Conservation (phyloP, 2,113 vertebrate genomes). For the Cynocephalus volans region DNA sequence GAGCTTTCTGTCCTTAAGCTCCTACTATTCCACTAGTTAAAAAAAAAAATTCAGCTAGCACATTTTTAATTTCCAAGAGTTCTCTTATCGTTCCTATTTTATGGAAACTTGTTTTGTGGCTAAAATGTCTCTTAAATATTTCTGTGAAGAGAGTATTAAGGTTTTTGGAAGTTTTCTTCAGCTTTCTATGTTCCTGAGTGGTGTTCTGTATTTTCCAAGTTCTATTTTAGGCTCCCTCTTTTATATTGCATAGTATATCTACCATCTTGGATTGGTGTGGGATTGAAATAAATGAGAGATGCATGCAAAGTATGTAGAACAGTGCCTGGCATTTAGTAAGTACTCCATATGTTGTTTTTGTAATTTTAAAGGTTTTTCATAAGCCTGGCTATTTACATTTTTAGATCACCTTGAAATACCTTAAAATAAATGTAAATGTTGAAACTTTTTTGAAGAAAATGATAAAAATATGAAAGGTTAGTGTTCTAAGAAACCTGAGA, state of each 20-base stretch:
- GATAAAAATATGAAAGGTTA: background rate
- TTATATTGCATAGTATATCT: background rate
- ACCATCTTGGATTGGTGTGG: background rate
- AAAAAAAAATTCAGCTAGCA: background rate
- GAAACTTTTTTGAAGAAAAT: background rate
- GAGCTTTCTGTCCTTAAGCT: background rate
- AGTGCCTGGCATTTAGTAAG: background rate
- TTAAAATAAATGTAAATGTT: background rate
- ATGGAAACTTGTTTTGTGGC: background rate
- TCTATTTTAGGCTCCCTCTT: background rate
- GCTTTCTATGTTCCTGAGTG: background rate
- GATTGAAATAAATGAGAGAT: background rate
- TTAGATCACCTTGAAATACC: background rate
- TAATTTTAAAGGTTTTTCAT: constrained; percentile 25
- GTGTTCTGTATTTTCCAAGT: background rate
- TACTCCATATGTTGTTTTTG: background rate
- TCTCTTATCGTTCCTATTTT: background rate
- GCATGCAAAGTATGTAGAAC: background rate
- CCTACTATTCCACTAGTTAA: background rate
- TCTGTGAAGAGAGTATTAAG: background rate
- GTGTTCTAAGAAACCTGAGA: constrained; percentile 21
- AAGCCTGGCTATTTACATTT: background rate
- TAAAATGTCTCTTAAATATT: background rate
- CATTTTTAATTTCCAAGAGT: constrained; percentile 33
- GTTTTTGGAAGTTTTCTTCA: background rate